Conservation (phyloP, 1,140 invertebrate species). For the Vollenhovia emeryi region DNA sequence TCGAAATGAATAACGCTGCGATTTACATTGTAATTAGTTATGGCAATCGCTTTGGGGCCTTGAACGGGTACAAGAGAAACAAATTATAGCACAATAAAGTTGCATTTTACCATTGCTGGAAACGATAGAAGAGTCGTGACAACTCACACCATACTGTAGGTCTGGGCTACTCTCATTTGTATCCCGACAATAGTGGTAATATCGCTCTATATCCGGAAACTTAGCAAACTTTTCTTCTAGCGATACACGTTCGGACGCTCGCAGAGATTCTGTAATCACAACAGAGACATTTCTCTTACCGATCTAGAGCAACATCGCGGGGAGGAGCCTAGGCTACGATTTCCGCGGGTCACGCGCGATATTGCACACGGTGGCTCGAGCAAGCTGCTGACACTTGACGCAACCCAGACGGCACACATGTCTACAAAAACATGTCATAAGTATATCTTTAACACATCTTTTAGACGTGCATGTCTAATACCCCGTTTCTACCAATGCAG, state of each 20-base stretch:
- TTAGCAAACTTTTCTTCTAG: constrained; percentile 79
- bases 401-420: no score
- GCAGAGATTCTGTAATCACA: constrained; percentile 61
- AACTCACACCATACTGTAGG: constrained; percentile 76
- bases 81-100: constrained; percentile 13
- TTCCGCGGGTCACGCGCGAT: not conserved
- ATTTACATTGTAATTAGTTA: not conserved
- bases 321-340: not conserved
- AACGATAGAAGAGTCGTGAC: constrained; percentile 65
- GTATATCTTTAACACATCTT: no score
- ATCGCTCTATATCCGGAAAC: constrained; percentile 27
- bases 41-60: not conserved
- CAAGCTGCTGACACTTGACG: not conserved
- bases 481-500: no score
- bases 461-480: no score
- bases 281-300: constrained; percentile 2
- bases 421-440: no score
- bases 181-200: constrained; percentile 73
- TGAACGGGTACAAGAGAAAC: not conserved
- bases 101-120: constrained; percentile 76
- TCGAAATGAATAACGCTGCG: not conserved
- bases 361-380: not conserved
- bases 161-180: constrained; percentile 52
- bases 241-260: constrained; percentile 43
- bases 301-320: not conserved